Conservation (phyloP, 2,113 vertebrate species). For the Ursus arctos region DNA sequence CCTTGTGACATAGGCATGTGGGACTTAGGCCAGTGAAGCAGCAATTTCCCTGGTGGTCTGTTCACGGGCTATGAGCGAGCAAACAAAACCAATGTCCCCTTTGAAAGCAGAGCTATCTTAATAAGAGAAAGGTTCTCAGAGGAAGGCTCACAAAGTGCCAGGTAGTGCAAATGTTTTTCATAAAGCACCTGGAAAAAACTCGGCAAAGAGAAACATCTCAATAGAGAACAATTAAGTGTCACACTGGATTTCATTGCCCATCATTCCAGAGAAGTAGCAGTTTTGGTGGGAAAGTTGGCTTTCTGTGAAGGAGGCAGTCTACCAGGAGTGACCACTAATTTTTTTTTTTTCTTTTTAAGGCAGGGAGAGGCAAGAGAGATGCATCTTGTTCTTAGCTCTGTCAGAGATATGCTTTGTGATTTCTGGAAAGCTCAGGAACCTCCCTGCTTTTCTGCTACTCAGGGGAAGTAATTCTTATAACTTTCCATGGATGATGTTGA, state of each 20-base stretch:
- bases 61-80: not conserved
- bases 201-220: not conserved
- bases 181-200: not conserved
- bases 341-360: not conserved
- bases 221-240: not conserved
- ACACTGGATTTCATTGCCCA: not conserved
- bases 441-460: not conserved
- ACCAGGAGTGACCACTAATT: conserved; percentile 24
- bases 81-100: not conserved
- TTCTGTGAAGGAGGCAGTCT: conserved; percentile 24
- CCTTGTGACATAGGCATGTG: not conserved
- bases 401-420: not conserved
- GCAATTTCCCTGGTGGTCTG: conserved; percentile 72
- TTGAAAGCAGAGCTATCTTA: conserved; percentile 41
- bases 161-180: not conserved
- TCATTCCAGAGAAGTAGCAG: conserved; percentile 6
- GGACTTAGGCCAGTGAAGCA: conserved; percentile 71
- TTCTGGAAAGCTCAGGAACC: not conserved
- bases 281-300: not conserved
- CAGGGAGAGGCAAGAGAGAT: not conserved
- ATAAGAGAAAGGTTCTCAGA: not conserved
- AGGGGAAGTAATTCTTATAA: not conserved
- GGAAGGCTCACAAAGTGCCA: not conserved
- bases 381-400: not conserved
- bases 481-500: not conserved